Evolutionary conservation across 1,140 invertebrate genomes (phyloP).

Genomic region (Mactra quadrangularis): DNA sequence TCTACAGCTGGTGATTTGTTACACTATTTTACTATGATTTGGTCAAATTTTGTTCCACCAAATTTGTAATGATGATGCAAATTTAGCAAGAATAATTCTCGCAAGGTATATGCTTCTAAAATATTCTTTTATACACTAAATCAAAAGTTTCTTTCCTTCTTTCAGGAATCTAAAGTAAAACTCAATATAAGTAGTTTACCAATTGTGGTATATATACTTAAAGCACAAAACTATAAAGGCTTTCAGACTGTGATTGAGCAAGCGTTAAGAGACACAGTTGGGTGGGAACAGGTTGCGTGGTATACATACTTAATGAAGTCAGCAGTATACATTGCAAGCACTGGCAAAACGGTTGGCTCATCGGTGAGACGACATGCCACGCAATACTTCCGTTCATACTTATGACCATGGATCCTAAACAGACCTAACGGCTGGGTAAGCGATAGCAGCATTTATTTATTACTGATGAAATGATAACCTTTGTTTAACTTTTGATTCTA

Average conservation of each 20-base stretch:
- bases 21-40: no score
- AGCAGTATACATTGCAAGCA: conserved; percentile 12
- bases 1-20: no score
- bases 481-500: no score
- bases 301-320: conserved; percentile 55
- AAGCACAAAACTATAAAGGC: conserved; percentile 9
- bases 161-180: background rate
- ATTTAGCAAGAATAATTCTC: no score
- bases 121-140: no score
- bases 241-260: conserved; percentile 25
- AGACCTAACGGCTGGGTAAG: conserved; percentile 60
- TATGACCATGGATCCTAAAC: conserved; percentile 32
- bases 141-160: no score
- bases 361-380: conserved; percentile 15
- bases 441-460: no score
- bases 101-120: no score
- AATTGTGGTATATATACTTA: background rate
- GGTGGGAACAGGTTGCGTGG: conserved; percentile 63
- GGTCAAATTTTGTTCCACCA: no score
- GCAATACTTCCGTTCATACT: conserved; percentile 22
- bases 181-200: conserved; percentile 23
- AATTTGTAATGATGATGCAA: no score
- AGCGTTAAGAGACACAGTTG: conserved; percentile 35
- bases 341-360: background rate
- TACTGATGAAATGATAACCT: background rate